Evolutionary conservation across 2,113 vertebrate species (phyloP).

Genomic region (Cervus canadensis): DNA sequence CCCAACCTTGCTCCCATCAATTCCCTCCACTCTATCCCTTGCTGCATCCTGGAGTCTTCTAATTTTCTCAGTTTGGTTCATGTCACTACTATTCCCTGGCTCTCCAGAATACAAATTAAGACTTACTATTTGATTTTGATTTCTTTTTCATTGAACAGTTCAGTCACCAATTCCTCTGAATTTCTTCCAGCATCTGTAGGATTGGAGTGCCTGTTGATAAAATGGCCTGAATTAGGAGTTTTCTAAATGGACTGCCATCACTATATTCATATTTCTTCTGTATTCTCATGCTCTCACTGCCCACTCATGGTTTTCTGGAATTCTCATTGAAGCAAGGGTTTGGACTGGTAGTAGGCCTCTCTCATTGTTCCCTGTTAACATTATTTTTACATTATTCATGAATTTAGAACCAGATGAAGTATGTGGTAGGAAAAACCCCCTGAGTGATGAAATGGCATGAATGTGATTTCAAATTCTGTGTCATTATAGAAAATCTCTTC

Average conservation of each 20-base stretch:
- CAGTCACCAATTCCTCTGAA: background rate
- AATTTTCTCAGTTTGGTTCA: background rate
- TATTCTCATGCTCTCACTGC: background rate
- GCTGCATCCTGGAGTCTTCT: background rate
- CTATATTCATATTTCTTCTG: background rate
- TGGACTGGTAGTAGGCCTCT: too few species aligned
- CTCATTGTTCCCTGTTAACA: background rate
- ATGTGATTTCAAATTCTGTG: background rate
- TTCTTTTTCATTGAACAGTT: background rate
- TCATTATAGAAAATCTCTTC: background rate
- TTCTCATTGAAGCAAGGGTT: background rate
- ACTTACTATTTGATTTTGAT: background rate
- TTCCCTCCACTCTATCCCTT: background rate
- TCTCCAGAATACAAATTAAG: background rate
- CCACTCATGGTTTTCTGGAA: background rate
- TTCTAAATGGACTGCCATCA: background rate
- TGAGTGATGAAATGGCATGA: background rate
- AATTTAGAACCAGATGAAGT: background rate
- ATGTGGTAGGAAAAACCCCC: background rate
- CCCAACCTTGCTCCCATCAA: background rate
- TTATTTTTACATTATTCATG: background rate
- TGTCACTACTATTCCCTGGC: background rate
- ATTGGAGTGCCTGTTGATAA: background rate
- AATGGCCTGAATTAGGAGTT: background rate
- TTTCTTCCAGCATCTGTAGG: background rate